A percentile compares a stretch with the other conserved stretches of the same genome.
phyloP scores from a whole-genome alignment of 2,888 invertebrate species.

The Vandiemenella viatica region DNA sequence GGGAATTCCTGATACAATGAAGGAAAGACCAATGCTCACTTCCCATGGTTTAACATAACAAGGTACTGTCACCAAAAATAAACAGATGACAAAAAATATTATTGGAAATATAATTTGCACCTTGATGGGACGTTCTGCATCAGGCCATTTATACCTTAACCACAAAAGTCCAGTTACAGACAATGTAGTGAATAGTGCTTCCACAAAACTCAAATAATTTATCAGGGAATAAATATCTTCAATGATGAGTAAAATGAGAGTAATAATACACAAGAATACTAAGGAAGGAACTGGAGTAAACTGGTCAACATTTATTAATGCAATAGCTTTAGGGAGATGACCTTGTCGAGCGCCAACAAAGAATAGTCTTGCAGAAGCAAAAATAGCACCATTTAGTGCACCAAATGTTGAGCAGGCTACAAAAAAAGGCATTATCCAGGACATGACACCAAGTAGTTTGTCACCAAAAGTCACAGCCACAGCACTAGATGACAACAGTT shows the following conservation, averaged over 20 bases:
- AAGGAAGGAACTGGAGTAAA: constrained; percentile 76
- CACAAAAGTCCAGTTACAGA: constrained; percentile 76
- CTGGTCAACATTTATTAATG: constrained; percentile 65
- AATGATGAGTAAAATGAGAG: constrained; percentile 61
- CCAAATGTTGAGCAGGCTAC: constrained; percentile 94
- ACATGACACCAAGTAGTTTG: constrained; percentile 67
- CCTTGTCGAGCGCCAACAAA: constrained; percentile 83
- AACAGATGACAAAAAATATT: constrained; percentile 67
- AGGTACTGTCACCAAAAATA: constrained; percentile 74
- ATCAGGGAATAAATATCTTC: constrained; percentile 77
- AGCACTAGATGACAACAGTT: constrained; percentile 70
- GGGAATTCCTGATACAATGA: constrained; percentile 66
- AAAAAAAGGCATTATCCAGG: constrained; percentile 90
- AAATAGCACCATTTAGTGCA: constrained; percentile 87
- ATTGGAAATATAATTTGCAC: constrained; percentile 59
- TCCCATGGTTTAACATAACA: constrained; percentile 67
- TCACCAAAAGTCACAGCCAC: constrained; percentile 91
- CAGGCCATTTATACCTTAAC: constrained; percentile 62
- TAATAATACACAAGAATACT: constrained; percentile 76
- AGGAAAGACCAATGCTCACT: constrained; percentile 61
- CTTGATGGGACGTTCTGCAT: constrained; percentile 67
- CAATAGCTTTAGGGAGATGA: constrained; percentile 71
- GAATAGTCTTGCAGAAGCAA: constrained; percentile 78
- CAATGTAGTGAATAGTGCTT: constrained; percentile 71
- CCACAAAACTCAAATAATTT: constrained; percentile 82